A percentile compares a stretch with the other conserved stretches of the same genome.
Conservation (phyloP, 2,888 invertebrate genomes). For the Trisateles emortualis region DNA sequence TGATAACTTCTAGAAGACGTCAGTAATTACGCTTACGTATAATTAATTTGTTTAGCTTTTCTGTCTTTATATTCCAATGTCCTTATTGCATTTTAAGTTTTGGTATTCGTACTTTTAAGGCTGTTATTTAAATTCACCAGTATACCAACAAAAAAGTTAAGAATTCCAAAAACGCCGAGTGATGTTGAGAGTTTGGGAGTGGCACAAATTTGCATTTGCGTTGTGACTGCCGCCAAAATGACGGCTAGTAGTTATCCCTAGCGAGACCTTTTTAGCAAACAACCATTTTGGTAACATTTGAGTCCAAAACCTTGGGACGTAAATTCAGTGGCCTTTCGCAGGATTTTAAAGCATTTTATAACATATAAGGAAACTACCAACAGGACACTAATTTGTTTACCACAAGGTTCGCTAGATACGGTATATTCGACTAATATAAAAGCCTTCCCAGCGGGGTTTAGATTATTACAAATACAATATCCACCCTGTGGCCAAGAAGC, state of each 20-base stretch:
- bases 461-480: slow-evolving; percentile 1
- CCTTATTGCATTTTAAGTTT: too few species aligned
- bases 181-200: slow-evolving; percentile 3
- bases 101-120: not conserved
- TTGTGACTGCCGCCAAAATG: slow-evolving; percentile 1
- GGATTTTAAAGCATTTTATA: not conserved
- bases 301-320: not conserved
- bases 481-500: not conserved
- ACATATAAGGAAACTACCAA: not conserved
- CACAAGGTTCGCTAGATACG: not conserved
- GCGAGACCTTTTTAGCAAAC: not conserved
- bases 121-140: not conserved
- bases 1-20: too few species aligned
- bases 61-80: too few species aligned
- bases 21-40: too few species aligned
- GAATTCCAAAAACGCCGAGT: not conserved
- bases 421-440: not conserved
- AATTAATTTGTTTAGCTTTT: too few species aligned
- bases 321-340: not conserved
- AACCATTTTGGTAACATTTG: not conserved
- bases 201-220: slow-evolving; percentile 2
- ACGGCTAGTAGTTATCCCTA: not conserved
- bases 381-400: not conserved
- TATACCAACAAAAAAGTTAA: not conserved
- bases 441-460: not conserved